Evolutionary conservation across 2,888 invertebrate genomes (phyloP), one percentile per base, ranked within the genome.

Genomic region (Cenopis cana): DNA sequence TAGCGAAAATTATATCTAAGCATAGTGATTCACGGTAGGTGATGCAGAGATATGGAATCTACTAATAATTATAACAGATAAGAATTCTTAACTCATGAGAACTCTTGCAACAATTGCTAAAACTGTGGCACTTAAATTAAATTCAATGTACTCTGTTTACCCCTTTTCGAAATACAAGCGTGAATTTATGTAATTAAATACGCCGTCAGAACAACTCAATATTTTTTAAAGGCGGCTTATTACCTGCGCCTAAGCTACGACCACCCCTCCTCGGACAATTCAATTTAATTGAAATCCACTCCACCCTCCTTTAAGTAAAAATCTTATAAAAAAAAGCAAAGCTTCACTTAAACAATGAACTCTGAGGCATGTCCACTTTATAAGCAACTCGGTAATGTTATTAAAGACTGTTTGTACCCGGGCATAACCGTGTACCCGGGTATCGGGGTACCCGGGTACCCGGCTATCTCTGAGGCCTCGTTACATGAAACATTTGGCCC

Each of bases 401-500:
- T 80, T 77, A 81, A 76, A 80, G 79, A 78, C 67, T 74, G 74
- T 69, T 73, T 73, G 56, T 46, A 46, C 64, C 60, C 55, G 64
- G 50, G 41, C 60, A 14, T 38, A 24, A 20, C 20, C 41, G 59
- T 38, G 59, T 59, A 59, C 59, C 9, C 41, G 20, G 41, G 20
- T 20, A 29, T 12, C 33, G 6, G 33, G 20, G 54, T 24, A 38
- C 38, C 41, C 59, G 59, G 52, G 52, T 66, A 68, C 76, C 64
- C 73, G 74, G 74, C 59, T 62, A 72, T 71, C 74, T 71, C 65
- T 52, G 24, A 69, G 67, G 72, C 74, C 80, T 79, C 79, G 81
- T 82, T 82, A 85, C 82, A 83, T 82, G 83, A 82, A 83, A 85
- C 85, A 83, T 84, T 82, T 77, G 76, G 80, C 87, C 80, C 62